These are phyloP conservation scores for Hemiprocne comata DNA, from an alignment of 2,113 vertebrate species.

Conservation along the genomic window DNA sequence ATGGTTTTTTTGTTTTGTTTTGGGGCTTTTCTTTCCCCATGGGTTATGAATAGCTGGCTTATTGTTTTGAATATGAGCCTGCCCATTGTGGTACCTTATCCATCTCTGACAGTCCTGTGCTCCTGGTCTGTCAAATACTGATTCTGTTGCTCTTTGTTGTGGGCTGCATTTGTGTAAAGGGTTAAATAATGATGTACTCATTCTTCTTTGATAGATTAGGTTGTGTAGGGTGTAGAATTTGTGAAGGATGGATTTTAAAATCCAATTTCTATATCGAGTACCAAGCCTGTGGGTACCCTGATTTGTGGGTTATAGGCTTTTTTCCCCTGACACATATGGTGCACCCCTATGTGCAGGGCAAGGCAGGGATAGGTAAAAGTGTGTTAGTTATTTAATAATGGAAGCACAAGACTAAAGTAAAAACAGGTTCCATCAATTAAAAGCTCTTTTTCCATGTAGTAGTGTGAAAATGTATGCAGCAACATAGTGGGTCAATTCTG, in stretches of 20 bases:
- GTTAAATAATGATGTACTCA: background rate
- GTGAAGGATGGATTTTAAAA: background rate
- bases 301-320: background rate
- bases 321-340: background rate
- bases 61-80: slow-evolving; percentile 28
- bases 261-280: background rate
- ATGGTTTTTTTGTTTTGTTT: background rate
- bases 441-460: background rate
- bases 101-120: background rate
- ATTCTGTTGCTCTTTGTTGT: slow-evolving; percentile 59
- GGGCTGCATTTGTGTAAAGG: slow-evolving; percentile 11
- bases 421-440: background rate
- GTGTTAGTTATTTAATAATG: background rate
- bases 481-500: background rate
- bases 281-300: background rate
- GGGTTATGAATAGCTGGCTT: background rate
- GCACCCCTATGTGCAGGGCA: background rate
- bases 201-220: background rate
- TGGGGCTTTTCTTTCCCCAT: background rate
- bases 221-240: background rate
- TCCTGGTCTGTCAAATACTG: background rate
- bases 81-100: slow-evolving; percentile 26
- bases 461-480: background rate
- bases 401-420: background rate
- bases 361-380: background rate